Base-by-base conservation (phyloP, 23 tunicate genomes). In the Ciona savignyi region DNA sequence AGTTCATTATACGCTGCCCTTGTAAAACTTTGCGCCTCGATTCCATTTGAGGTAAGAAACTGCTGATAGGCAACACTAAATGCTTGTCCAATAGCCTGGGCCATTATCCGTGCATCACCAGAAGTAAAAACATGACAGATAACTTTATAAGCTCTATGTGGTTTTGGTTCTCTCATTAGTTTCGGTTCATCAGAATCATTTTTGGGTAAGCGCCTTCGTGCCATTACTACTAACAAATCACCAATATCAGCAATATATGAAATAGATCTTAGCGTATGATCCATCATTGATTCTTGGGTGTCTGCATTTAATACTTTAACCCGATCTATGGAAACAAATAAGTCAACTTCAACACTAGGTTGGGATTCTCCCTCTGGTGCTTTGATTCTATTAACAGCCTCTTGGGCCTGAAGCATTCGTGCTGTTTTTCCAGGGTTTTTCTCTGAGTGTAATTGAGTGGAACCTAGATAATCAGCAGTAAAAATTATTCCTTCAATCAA, bases 381-480 rank as follows among this genome's bases (percentile, higher is more conserved):
- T 72, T 87, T 87, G 32, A 94, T 82, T 51, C 99, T 77, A 66
- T 60, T 83, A 33, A 94, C 85, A 2, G 99, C 99, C 71, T 94
- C 99, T 75, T 94, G 99, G 19, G 99, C 99, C 66, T 94, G 99
- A 75, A 94, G 31, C 99, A 94, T 94, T 71, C 99, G 69, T 9
- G 90, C 78, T 35, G 78, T 84, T 83, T 87, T 94, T n/a, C 83
- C 85, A n/a, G 89, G 78, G 66, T 94, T 94, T 31, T 76, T 70
- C 34, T 83, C 83, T 0, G 85, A 75, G 35, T 67, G 79, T 1
- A 94, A 75, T 64, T 94, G 99, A 11, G 99, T 94, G 11, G 99
- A 89, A 65, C 99, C 99, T 4, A 94, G 83, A 75, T 94, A 94
- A 65, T 83, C 70, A n/a, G n/a, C 89, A 63, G 80, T 48, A 65